phyloP scores from a whole-genome alignment of 2,797 vertebrate species.

The Cichlasoma orientale region DNA sequence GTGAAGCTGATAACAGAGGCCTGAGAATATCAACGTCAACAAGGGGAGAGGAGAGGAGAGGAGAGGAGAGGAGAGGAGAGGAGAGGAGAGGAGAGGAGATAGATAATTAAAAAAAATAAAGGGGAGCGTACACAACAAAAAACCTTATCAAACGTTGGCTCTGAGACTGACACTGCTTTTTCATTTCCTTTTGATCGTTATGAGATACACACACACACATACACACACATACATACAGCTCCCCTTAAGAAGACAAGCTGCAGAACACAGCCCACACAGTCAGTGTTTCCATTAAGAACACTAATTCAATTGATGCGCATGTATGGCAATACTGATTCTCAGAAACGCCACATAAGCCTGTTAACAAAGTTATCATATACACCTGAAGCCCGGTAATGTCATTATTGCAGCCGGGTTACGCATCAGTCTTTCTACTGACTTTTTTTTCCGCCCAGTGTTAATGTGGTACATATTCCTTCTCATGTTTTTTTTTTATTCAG shows the following conservation, averaged over 20 bases:
- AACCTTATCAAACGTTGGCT: constrained; percentile 33
- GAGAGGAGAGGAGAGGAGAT: neutral
- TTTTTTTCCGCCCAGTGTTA: neutral
- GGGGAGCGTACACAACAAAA: constrained; percentile 20
- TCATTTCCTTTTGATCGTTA: constrained; percentile 73
- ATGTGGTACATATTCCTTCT: neutral
- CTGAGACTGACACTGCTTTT: constrained; percentile 54
- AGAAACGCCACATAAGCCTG: constrained; percentile 13
- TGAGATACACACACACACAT: constrained; percentile 25
- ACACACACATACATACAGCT: neutral
- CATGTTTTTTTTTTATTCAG: neutral
- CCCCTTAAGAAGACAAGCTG: constrained; percentile 5
- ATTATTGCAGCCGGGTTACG: constrained; percentile 5
- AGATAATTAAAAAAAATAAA: constrained; percentile 23
- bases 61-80: constrained; percentile 16
- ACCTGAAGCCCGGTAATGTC: constrained; percentile 25
- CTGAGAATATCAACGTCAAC: constrained; percentile 59
- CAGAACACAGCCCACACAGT: constrained; percentile 12
- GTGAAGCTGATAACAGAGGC: constrained; percentile 77
- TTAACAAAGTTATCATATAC: constrained; percentile 28
- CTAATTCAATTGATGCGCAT: constrained; percentile 41
- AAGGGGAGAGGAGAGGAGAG: constrained; percentile 9
- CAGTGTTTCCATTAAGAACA: constrained; percentile 9
- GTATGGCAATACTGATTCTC: constrained; percentile 12
- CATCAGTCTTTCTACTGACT: neutral